Evolutionary conservation across 2,888 invertebrate genomes (phyloP).

Genomic region (Balanococcus diminutus): DNA sequence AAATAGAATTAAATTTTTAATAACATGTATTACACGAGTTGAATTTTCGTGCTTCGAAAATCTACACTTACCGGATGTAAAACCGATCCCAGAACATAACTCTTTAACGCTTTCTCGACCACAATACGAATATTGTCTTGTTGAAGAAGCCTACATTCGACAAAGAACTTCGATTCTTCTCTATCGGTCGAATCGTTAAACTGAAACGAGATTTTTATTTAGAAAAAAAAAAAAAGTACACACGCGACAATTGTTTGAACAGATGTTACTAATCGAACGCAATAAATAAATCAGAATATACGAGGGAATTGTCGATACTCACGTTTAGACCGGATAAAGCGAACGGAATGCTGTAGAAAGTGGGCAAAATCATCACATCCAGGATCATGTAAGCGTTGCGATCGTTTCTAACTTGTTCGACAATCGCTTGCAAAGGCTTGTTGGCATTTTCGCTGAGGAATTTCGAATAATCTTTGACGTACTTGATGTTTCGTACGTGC

Average conservation of each 20-base stretch:
- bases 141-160: constrained; percentile 89
- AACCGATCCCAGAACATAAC: constrained; percentile 91
- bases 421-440: constrained; percentile 30
- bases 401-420: constrained; percentile 23
- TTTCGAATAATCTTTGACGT: constrained; percentile 9
- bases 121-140: constrained; percentile 88
- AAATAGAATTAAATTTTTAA: constrained; percentile 50
- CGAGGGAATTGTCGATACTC: background rate
- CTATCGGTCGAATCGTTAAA: constrained; percentile 67
- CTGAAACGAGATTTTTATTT: constrained; percentile 39
- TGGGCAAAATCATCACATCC: constrained; percentile 31
- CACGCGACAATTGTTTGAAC: background rate
- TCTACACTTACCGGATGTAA: constrained; percentile 74
- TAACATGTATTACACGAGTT: background rate
- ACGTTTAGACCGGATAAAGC: constrained; percentile 44
- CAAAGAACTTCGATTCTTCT: constrained; percentile 92
- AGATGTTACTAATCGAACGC: constrained; percentile 45
- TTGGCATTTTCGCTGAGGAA: background rate
- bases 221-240: background rate
- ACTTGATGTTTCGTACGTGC: constrained; percentile 32
- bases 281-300: background rate
- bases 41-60: background rate
- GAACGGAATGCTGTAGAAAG: constrained; percentile 33
- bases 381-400: background rate
- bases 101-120: constrained; percentile 90